A percentile compares a stretch with the other conserved stretches of the same genome.
These are phyloP conservation scores for Crocidura indochinensis DNA, from an alignment of 2,797 vertebrate genomes.

Conservation along the genomic window DNA sequence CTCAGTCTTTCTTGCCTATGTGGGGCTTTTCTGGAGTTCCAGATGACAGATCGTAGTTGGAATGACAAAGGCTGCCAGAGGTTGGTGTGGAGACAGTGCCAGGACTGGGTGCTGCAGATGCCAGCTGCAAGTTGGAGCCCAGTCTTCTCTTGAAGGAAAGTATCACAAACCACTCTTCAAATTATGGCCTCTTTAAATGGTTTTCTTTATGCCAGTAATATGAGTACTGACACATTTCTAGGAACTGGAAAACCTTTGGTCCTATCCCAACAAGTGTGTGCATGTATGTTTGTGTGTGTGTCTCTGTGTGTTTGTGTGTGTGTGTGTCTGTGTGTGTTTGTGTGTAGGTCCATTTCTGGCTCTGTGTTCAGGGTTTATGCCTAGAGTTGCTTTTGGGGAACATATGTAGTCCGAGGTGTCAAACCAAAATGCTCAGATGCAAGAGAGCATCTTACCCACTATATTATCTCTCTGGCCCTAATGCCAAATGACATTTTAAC, in stretches of 20 bases:
- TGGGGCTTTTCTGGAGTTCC: background rate
- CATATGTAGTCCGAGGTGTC: no score
- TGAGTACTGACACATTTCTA: background rate
- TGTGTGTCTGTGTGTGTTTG: no score
- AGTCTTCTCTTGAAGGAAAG: background rate
- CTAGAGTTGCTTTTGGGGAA: no score
- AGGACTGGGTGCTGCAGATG: background rate
- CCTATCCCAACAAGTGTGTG: background rate
- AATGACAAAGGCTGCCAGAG: background rate
- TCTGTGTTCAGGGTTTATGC: no score
- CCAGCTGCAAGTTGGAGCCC: rapidly evolving
- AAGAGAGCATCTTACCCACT: no score
- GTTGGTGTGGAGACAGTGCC: background rate
- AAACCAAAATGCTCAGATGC: no score
- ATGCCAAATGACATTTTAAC: conserved; percentile 22
- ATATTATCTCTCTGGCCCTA: background rate
- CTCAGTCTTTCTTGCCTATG: background rate
- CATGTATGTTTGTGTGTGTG: no score
- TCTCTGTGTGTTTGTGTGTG: no score
- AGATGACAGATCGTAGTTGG: background rate
- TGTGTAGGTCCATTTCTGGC: no score
- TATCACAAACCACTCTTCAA: conserved; percentile 33
- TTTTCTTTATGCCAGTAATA: conserved; percentile 53
- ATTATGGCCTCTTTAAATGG: conserved; percentile 19
- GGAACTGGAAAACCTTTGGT: conserved; percentile 25